Evolutionary conservation across 2,888 invertebrate species (phyloP).

Genomic region (Stenodema calcarata): DNA sequence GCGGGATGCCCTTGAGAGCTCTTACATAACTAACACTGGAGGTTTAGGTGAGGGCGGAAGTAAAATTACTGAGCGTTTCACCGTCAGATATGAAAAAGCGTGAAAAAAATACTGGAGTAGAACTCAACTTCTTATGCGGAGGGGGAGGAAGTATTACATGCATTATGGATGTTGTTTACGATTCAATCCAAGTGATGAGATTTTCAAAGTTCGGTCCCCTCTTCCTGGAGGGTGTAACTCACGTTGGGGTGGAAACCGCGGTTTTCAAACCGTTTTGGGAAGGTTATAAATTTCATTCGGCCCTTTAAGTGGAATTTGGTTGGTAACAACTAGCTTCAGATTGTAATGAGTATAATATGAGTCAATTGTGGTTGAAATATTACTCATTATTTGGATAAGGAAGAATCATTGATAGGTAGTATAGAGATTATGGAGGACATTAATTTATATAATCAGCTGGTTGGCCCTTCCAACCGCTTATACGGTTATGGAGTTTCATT

Average conservation of each 20-base stretch:
- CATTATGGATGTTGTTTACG: neutral
- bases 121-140: neutral
- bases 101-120: neutral
- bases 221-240: neutral
- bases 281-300: neutral
- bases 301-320: neutral
- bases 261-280: neutral
- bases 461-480: too few species aligned
- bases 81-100: neutral
- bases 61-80: neutral
- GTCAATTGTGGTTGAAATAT: too few species aligned
- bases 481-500: too few species aligned
- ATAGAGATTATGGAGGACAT: too few species aligned
- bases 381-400: too few species aligned
- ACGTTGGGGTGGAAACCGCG: neutral
- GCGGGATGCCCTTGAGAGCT: neutral
- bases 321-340: neutral
- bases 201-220: neutral
- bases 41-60: neutral
- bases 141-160: neutral
- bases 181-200: constrained; percentile 4
- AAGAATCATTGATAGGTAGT: too few species aligned
- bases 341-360: too few species aligned
- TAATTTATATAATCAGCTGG: too few species aligned
- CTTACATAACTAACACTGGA: neutral